Conservation (phyloP, 2,888 invertebrate species). For the Ganaspis brasiliensis region DNA sequence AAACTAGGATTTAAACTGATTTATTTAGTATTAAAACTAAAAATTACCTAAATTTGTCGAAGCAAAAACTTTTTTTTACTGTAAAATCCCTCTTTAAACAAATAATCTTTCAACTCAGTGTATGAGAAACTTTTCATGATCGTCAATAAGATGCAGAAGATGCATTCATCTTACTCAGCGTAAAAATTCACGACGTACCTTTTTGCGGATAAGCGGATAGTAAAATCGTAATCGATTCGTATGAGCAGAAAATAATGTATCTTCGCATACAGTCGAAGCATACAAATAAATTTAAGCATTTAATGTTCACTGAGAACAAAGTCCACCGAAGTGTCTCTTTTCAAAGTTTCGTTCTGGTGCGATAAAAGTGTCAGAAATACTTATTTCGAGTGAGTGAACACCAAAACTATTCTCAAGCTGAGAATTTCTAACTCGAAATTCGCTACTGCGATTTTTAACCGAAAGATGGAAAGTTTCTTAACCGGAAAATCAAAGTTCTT, state of each 20-base stretch:
- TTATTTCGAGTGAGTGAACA: conserved; percentile 30
- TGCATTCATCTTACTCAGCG: background rate
- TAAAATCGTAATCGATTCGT: conserved; percentile 15
- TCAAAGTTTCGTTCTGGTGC: conserved; percentile 32
- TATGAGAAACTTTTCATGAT: too few species aligned
- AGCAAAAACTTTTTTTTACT: too few species aligned
- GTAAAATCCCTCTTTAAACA: too few species aligned
- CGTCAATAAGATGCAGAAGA: background rate
- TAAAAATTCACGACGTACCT: conserved; percentile 2
- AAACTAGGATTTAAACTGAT: too few species aligned
- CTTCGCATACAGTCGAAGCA: background rate
- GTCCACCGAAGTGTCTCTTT: conserved; percentile 35
- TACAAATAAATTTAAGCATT: conserved; percentile 38
- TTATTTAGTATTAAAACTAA: too few species aligned
- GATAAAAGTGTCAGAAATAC: conserved; percentile 40
- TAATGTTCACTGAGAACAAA: conserved; percentile 34
- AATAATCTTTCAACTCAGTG: too few species aligned
- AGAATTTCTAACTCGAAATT: conserved; percentile 20
- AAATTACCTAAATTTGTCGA: too few species aligned
- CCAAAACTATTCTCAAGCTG: conserved; percentile 25
- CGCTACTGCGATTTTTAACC: background rate
- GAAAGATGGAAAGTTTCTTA: background rate
- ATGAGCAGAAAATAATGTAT: conserved; percentile 31
- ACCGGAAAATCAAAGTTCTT: background rate
- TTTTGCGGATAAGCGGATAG: background rate